These are phyloP conservation scores for Trichonephila clavata DNA, from an alignment of 1,140 invertebrate species.

Conservation along the genomic window DNA sequence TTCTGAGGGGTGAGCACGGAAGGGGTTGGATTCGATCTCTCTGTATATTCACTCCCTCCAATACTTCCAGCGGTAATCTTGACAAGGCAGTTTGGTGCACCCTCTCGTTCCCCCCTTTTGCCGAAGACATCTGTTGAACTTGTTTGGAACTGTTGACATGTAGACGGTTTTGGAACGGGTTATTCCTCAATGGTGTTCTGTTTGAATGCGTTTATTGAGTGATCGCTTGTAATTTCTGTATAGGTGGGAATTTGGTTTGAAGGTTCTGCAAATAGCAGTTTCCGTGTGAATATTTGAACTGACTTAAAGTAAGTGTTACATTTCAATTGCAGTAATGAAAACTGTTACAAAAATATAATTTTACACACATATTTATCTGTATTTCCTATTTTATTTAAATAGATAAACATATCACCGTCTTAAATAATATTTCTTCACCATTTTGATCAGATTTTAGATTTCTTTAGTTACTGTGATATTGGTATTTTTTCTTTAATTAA, in stretches of 20 bases:
- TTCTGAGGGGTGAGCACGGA: conserved; percentile 25
- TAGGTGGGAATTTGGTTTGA: neutral
- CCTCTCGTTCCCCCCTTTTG: neutral
- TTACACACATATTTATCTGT: too few species aligned
- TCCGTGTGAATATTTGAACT: neutral
- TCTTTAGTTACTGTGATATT: too few species aligned
- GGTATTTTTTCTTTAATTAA: too few species aligned
- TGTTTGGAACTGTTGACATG: conserved; percentile 20
- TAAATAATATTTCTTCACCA: too few species aligned
- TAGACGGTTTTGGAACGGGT: neutral
- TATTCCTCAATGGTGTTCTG: neutral
- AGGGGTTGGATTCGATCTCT: neutral
- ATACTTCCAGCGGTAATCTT: conserved; percentile 50
- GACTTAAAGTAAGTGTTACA: too few species aligned
- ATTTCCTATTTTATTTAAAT: too few species aligned
- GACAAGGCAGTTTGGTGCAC: conserved; percentile 6
- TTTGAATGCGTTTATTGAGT: neutral
- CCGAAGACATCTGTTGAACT: conserved; percentile 60
- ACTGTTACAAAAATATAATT: too few species aligned
- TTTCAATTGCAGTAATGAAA: too few species aligned
- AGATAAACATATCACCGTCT: too few species aligned
- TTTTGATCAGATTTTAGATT: too few species aligned
- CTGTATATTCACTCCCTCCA: neutral
- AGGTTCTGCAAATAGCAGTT: neutral
- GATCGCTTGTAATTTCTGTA: neutral